Evolutionary conservation across 2,888 invertebrate species (phyloP).

Genomic region (Proisotoma minuta): DNA sequence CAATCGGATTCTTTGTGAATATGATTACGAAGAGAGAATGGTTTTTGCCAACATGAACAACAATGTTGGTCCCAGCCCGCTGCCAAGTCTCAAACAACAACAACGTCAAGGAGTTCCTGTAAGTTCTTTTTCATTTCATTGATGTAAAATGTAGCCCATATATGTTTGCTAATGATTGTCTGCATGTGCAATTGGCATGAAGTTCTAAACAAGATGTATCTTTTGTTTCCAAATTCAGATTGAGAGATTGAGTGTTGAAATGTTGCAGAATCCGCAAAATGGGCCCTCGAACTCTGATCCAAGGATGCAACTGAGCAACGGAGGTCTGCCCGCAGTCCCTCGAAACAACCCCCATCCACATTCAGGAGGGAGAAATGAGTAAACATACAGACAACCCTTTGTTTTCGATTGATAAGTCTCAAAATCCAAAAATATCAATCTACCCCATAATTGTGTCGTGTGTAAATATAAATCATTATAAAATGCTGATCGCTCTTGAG

Average conservation of each 20-base stretch:
- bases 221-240: conserved; percentile 1
- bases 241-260: not conserved
- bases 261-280: conserved; percentile 28
- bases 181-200: not conserved
- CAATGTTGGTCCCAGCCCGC: conserved; percentile 20
- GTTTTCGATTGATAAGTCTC: no score
- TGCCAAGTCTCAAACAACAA: conserved; percentile 41
- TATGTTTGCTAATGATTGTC: no score
- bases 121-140: no score
- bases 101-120: conserved; percentile 20
- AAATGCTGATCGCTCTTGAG: no score
- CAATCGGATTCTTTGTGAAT: conserved; percentile 95
- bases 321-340: conserved; percentile 20
- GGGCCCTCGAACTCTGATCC: conserved; percentile 28
- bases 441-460: no score
- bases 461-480: no score
- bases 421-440: no score
- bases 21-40: conserved; percentile 92
- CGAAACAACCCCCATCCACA: not conserved
- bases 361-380: not conserved
- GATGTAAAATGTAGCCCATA: no score
- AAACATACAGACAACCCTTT: no score
- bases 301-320: conserved; percentile 29
- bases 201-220: conserved; percentile 4
- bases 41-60: conserved; percentile 82